Evolutionary conservation across 2,797 vertebrate species (phyloP).

Genomic region (Rhinogobio ventralis): DNA sequence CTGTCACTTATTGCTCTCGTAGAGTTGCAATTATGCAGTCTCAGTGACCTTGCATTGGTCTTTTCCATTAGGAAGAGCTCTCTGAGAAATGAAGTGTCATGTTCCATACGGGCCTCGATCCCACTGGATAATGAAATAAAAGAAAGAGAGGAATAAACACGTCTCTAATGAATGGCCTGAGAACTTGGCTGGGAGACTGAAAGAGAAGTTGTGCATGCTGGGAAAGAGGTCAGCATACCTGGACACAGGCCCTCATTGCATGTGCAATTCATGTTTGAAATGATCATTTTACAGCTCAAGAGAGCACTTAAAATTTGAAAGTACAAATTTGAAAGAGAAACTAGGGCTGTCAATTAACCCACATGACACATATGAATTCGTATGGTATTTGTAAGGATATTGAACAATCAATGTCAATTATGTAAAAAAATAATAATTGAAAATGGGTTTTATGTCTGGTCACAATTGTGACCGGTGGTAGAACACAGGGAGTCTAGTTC

Average conservation of each 20-base stretch:
- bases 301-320: not conserved
- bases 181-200: conserved; percentile 31
- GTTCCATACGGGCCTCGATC: conserved; percentile 48
- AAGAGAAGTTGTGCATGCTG: conserved; percentile 5
- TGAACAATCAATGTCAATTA: no score
- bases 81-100: conserved; percentile 57
- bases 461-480: no score
- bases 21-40: conserved; percentile 66
- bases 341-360: not conserved
- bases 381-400: no score
- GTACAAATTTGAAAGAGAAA: not conserved
- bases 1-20: conserved; percentile 68
- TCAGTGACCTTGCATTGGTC: conserved; percentile 67
- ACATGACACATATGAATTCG: no score
- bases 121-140: conserved; percentile 62
- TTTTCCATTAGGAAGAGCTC: conserved; percentile 51
- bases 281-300: not conserved
- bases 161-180: conserved; percentile 29
- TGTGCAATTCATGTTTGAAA: conserved; percentile 2
- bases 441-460: no score
- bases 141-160: conserved; percentile 30
- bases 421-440: no score
- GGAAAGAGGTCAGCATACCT: conserved; percentile 11
- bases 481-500: no score
- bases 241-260: not conserved